Evolutionary conservation across 2,113 vertebrate species (phyloP).

Genomic region (Gila orcuttii): DNA sequence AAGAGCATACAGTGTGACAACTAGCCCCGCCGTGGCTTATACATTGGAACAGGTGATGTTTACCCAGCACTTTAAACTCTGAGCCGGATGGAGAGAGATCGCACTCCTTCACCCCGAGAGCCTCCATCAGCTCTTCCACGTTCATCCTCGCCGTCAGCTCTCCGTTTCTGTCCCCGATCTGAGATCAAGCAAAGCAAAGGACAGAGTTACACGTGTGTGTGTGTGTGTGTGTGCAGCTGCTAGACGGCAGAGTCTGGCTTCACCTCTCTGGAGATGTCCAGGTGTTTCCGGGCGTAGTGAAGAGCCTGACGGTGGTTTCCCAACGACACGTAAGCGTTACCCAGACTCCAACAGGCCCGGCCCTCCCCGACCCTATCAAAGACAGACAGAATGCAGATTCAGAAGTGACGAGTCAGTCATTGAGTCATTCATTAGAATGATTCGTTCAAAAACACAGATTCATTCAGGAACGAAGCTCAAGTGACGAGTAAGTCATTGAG

Average conservation of each 20-base stretch:
- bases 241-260: slow-evolving; percentile 43
- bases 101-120: slow-evolving; percentile 76
- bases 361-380: slow-evolving; percentile 90
- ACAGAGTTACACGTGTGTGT: not conserved
- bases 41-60: not conserved
- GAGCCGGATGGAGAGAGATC: slow-evolving; percentile 77
- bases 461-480: too few species aligned
- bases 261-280: slow-evolving; percentile 95
- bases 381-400: slow-evolving; percentile 6
- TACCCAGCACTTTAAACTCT: slow-evolving; percentile 93
- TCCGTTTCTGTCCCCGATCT: slow-evolving; percentile 90
- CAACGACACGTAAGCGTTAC: slow-evolving; percentile 92
- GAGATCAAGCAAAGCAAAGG: slow-evolving; percentile 14
- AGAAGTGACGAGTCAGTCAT: too few species aligned
- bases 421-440: too few species aligned
- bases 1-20: not conserved
- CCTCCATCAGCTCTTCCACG: slow-evolving; percentile 84
- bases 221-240: too few species aligned
- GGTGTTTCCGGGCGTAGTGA: slow-evolving; percentile 88
- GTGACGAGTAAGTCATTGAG: too few species aligned
- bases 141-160: slow-evolving; percentile 88
- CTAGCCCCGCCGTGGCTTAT: not conserved
- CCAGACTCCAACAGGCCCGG: slow-evolving; percentile 95
- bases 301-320: slow-evolving; percentile 89
- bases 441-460: too few species aligned